phyloP scores from a whole-genome alignment of 1,140 invertebrate species.

The Platyscapa corneri region DNA sequence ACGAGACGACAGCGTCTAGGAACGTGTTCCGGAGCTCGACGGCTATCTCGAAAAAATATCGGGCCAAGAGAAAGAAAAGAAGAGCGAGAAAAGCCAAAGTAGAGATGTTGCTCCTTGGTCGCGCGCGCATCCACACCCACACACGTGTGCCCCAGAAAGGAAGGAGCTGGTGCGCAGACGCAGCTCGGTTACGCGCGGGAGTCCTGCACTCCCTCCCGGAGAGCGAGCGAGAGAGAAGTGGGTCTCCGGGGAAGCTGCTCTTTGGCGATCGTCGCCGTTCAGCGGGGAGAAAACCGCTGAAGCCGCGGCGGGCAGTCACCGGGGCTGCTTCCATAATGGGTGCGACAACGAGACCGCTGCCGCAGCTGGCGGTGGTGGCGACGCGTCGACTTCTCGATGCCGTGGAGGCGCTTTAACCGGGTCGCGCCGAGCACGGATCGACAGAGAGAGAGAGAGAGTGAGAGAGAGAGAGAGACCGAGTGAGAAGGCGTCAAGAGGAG shows the following conservation, averaged over 20 bases:
- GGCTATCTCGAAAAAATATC: too few species aligned
- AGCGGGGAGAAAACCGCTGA: neutral
- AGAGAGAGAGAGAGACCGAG: neutral
- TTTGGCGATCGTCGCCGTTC: neutral
- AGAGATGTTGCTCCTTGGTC: too few species aligned
- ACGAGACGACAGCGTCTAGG: too few species aligned
- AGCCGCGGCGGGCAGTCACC: neutral
- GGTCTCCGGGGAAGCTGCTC: conserved; percentile 13
- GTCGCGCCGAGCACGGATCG: neutral
- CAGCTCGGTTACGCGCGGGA: neutral
- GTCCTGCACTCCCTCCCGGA: conserved; percentile 14
- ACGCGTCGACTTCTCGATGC: neutral
- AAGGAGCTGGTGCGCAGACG: conserved; percentile 7
- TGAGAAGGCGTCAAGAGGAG: neutral
- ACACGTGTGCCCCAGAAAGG: too few species aligned
- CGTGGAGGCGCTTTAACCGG: neutral
- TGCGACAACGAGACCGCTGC: neutral
- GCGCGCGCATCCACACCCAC: too few species aligned
- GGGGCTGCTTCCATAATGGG: neutral
- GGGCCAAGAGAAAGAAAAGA: too few species aligned
- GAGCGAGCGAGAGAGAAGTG: conserved; percentile 41
- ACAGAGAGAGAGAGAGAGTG: neutral
- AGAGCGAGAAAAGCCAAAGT: too few species aligned
- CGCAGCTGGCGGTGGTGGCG: neutral
- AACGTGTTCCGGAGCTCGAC: too few species aligned